Evolutionary conservation across 2,113 vertebrate species (phyloP).

Genomic region (Myiozetetes cayanensis): DNA sequence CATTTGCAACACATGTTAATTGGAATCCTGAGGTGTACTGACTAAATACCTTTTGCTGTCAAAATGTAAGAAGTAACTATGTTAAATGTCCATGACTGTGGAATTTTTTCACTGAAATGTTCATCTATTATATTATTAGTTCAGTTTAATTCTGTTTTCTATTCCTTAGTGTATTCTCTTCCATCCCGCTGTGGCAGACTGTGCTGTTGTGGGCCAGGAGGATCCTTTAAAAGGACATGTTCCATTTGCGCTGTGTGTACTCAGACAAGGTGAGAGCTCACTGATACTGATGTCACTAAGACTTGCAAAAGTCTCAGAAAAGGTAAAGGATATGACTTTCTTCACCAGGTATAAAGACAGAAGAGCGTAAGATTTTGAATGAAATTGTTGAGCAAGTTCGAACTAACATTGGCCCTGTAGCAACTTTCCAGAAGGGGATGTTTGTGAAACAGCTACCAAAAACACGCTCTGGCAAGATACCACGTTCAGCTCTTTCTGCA

Average conservation of each 20-base stretch:
- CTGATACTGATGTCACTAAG: not conserved
- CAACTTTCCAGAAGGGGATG: conserved; percentile 86
- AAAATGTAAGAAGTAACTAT: not conserved
- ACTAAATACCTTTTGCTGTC: not conserved
- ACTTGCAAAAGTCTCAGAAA: not conserved
- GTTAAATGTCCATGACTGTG: not conserved
- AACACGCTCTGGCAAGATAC: conserved; percentile 96
- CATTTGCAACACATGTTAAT: not conserved
- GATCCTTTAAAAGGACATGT: conserved; percentile 91
- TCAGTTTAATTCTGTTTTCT: not conserved
- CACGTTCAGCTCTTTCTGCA: conserved; percentile 84
- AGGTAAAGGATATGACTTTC: not conserved
- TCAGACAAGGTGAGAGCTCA: conserved; percentile 81
- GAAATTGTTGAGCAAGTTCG: conserved; percentile 86
- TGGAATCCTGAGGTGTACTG: not conserved
- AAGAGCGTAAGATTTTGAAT: conserved; percentile 66
- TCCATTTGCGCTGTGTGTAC: conserved; percentile 90
- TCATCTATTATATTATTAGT: not conserved
- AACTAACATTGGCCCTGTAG: conserved; percentile 87
- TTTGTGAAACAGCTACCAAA: conserved; percentile 89
- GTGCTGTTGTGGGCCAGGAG: conserved; percentile 92
- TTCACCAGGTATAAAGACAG: conserved; percentile 73
- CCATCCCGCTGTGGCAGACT: conserved; percentile 85
- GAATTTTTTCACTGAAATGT: not conserved
- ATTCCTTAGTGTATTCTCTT: conserved; percentile 81